Evolutionary conservation across 2,113 vertebrate genomes (phyloP).

Genomic region (Gasterosteus aculeatus): DNA sequence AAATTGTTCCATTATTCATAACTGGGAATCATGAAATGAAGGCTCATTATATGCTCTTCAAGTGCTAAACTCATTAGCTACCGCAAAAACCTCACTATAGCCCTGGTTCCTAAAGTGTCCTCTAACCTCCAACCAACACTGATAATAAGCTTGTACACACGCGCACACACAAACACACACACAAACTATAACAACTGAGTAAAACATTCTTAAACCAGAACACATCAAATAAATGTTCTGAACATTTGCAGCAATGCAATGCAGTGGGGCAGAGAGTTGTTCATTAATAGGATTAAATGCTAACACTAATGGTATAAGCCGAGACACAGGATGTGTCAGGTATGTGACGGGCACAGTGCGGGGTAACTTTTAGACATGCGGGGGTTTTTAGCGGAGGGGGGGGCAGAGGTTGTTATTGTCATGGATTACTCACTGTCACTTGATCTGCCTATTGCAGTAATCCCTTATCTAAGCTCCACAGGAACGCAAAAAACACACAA

Average conservation of each 20-base stretch:
- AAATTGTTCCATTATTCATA: constrained; percentile 77
- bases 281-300: constrained; percentile 80
- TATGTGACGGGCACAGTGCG: constrained; percentile 65
- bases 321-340: constrained; percentile 74
- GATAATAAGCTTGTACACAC: constrained; percentile 64
- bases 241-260: constrained; percentile 58
- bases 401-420: constrained; percentile 75
- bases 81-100: constrained; percentile 56
- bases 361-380: constrained; percentile 67
- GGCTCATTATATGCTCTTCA: constrained; percentile 78
- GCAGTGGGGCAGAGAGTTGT: constrained; percentile 63
- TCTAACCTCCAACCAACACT: constrained; percentile 66
- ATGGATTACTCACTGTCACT: constrained; percentile 80
- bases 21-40: constrained; percentile 71
- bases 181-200: constrained; percentile 51
- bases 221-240: constrained; percentile 67
- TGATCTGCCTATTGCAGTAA: constrained; percentile 79
- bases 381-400: constrained; percentile 51
- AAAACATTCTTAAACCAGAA: constrained; percentile 71
- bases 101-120: constrained; percentile 69
- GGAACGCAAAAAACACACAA: constrained; percentile 68
- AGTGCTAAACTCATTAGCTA: constrained; percentile 75
- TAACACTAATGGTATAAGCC: constrained; percentile 72
- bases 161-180: not conserved
- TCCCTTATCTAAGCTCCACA: constrained; percentile 76